phyloP scores from a whole-genome alignment of 2,113 vertebrate species.

The Zosterops lateralis region DNA sequence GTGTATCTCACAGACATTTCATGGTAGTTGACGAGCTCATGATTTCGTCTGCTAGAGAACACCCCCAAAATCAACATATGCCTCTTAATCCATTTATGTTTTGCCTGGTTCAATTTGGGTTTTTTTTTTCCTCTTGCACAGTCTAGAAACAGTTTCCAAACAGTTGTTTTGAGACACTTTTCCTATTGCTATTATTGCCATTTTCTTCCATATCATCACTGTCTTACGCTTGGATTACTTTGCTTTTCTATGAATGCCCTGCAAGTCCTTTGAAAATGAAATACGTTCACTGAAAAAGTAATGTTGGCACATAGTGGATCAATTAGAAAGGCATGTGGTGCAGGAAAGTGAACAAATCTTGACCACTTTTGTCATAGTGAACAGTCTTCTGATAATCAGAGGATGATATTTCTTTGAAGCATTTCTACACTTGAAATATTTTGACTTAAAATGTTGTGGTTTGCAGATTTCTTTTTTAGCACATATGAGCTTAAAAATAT shows the following conservation, averaged over 20 bases:
- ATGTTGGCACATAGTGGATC: not conserved
- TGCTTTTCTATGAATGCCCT: not conserved
- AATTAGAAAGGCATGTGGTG: not conserved
- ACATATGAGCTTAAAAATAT: fast-evolving
- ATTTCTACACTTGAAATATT: not conserved
- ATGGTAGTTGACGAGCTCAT: not conserved
- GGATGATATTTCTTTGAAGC: not conserved
- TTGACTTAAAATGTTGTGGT: not conserved
- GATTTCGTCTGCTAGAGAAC: not conserved
- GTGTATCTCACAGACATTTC: not conserved
- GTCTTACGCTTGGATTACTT: not conserved
- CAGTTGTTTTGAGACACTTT: not conserved
- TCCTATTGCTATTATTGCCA: not conserved
- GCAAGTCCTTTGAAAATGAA: not conserved
- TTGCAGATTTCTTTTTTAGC: not conserved
- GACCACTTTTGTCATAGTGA: not conserved
- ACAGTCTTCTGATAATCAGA: not conserved
- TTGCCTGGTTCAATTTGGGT: not conserved
- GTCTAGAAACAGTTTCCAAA: not conserved
- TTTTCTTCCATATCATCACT: not conserved
- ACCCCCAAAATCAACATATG: not conserved
- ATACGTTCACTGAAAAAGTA: not conserved
- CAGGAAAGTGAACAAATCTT: not conserved
- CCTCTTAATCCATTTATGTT: not conserved
- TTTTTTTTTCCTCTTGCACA: not conserved